Base-by-base conservation (phyloP, 2,113 vertebrate species). In the Oryzias melastigma region DNA sequence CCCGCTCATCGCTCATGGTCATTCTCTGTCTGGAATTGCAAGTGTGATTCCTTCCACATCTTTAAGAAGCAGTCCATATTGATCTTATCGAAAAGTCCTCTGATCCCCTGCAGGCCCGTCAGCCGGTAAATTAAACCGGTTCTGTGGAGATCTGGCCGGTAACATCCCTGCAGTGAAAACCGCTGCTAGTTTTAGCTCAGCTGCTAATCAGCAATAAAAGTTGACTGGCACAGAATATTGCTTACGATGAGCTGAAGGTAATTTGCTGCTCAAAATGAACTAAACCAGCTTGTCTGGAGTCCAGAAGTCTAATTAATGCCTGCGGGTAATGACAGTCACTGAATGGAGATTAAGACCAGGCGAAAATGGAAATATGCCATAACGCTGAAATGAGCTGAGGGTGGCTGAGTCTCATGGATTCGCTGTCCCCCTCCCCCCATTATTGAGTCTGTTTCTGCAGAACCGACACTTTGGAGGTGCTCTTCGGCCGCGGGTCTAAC, bases 151-250 rank as follows among this genome's bases (percentile, higher is more conserved):
- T 61, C 86, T 85, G 27, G 8, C 35, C 35, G 3, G 35, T 35
- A 13, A 10, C 35, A 35, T 12, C 35, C 10, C 35, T 35, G 35
- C 35, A 35, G 35, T 35, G 35, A 35, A 35, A 35, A 35, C 35
- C 10, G 8, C 35, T 12, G 35, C 35, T 91, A 90, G 87, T 88
- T 88, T 89, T 82, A 77, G 88, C 89, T 91, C 35, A 91, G 91
- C 91, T 91, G 90, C 90, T 92, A 91, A 91, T 91, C 90, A 91
- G 91, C 91, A 92, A 87, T 91, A 90, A 91, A 91, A 90, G 90
- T 90, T 91, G 89, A 85, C 84, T 89, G 90, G 87, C 90, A 90
- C 79, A 68, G 85, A 91, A 91, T 90, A 90, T 91, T 91, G 90
- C 91, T 91, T 90, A 91, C 90, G 83, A 91, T 89, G 88, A 91